These are phyloP conservation scores for Propithecus coquereli DNA, from an alignment of 2,113 vertebrate species.

Conservation along the genomic window DNA sequence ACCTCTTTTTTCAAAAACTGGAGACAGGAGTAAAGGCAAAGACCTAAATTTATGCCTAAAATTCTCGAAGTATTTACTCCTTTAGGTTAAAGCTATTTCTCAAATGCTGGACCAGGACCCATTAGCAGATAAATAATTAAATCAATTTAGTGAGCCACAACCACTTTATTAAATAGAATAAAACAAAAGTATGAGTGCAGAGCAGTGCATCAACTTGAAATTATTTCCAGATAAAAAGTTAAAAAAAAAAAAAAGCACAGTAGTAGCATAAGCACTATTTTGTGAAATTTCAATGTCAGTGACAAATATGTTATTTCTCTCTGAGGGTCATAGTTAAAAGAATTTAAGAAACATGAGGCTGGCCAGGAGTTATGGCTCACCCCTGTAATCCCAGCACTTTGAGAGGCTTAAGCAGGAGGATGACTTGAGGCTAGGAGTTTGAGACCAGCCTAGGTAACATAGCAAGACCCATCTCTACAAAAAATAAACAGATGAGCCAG, in stretches of 20 bases:
- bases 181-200: neutral
- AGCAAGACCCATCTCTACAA: no score
- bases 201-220: neutral
- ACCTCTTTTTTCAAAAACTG: neutral
- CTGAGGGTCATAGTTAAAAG: neutral
- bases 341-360: slow-evolving; percentile 15
- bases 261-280: neutral
- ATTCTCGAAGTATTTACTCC: slow-evolving; percentile 23
- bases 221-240: neutral
- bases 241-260: neutral
- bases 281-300: neutral
- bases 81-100: slow-evolving; percentile 1
- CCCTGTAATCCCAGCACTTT: no score
- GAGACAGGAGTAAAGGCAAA: neutral
- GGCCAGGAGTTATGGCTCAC: no score
- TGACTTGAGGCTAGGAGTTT: no score
- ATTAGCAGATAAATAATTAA: neutral
- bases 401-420: no score
- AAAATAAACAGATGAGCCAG: no score
- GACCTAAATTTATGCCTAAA: neutral
- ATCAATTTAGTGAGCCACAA: neutral
- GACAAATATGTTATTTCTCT: slow-evolving; percentile 13
- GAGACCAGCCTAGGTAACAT: no score
- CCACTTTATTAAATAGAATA: neutral
- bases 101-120: neutral